Conservation (phyloP, 2,888 invertebrate genomes). For the Cheilosia impressa region DNA sequence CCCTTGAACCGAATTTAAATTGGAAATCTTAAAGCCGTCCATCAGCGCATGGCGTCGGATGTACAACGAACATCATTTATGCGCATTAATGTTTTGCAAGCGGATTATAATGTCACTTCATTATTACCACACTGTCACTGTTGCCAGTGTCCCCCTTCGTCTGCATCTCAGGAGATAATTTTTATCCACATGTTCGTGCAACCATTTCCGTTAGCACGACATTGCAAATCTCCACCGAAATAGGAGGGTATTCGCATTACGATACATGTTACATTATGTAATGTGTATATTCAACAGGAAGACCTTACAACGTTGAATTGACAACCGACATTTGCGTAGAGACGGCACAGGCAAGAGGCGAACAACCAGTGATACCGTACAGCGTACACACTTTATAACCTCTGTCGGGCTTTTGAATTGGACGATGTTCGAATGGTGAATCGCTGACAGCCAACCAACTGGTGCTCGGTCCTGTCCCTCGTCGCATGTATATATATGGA, state of each 20-base stretch:
- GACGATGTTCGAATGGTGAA: background rate
- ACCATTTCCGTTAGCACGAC: constrained; percentile 22
- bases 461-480: background rate
- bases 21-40: background rate
- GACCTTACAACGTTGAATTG: constrained; percentile 16
- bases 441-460: constrained; percentile 23
- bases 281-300: constrained; percentile 35
- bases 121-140: background rate
- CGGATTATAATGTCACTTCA: constrained; percentile 3
- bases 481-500: background rate
- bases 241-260: constrained; percentile 24
- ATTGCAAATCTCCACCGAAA: constrained; percentile 19
- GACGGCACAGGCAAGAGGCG: background rate
- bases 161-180: background rate
- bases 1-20: background rate
- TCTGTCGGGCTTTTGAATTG: background rate
- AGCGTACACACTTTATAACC: background rate
- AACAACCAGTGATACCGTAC: background rate
- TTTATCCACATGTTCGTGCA: background rate
- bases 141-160: background rate
- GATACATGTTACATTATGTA: constrained; percentile 25
- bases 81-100: constrained; percentile 45
- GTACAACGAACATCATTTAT: constrained; percentile 29
- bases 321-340: constrained; percentile 21
- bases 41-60: background rate